Conservation (phyloP, 37 sponge, comb jelly and placozoan genomes). For the Eunapius fragilis region DNA sequence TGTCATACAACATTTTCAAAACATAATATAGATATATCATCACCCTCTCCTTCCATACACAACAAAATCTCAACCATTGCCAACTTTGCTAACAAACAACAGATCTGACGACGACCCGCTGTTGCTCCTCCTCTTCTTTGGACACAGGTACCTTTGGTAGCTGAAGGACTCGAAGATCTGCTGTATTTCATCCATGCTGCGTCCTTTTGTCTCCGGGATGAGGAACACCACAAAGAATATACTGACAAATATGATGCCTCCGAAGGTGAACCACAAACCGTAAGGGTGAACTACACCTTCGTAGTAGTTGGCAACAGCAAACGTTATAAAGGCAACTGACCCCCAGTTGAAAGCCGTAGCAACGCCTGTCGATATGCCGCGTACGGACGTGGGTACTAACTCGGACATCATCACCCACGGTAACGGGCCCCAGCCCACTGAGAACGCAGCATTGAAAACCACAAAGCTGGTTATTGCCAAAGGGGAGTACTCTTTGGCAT, state of each 20-base stretch:
- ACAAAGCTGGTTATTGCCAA: conserved; percentile 30
- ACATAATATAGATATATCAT: no score
- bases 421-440: conserved; percentile 62
- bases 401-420: conserved; percentile 57
- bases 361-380: conserved; percentile 26
- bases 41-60: not conserved
- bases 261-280: conserved; percentile 24
- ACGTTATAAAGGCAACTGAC: not conserved
- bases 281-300: conserved; percentile 1
- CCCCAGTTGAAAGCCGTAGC: conserved; percentile 25
- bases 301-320: conserved; percentile 4
- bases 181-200: conserved; percentile 65
- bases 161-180: conserved; percentile 13
- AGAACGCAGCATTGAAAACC: conserved; percentile 30
- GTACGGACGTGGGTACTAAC: conserved; percentile 29
- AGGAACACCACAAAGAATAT: conserved; percentile 51
- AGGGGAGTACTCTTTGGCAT: not conserved
- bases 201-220: conserved; percentile 74
- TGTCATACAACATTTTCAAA: not conserved
- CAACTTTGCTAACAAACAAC: not conserved
- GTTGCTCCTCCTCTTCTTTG: not conserved
- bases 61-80: not conserved
- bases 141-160: not conserved
- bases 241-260: conserved; percentile 11
- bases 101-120: not conserved